Base-by-base conservation (phyloP, 2,113 vertebrate species). In the Garra rufa region DNA sequence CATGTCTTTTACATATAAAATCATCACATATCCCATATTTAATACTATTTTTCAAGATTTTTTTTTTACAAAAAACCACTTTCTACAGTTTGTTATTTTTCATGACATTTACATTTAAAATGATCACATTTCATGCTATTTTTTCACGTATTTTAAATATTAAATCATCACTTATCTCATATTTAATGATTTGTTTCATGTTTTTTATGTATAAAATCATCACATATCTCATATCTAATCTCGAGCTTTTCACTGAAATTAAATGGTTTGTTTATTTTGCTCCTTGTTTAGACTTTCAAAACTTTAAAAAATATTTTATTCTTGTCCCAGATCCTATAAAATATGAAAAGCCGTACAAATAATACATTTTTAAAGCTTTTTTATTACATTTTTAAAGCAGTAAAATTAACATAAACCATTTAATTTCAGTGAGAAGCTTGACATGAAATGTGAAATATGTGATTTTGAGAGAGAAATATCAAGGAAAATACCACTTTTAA, bases 111-210 rank as follows among this genome's bases (percentile, higher is more conserved):
- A 34, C 4, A 34, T 34, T 3, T 4, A 34, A 34, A 34, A 3
- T 34, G 2, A 34, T 34, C 4, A 34, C 34, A 34, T 34, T 34
- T 34, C 34, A 34, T 2, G 2, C 1, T 3, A 34, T 34, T 34
- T 34, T n/a, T 1, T 34, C 34, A 34, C 5, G 34, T 4, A 1
- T 34, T 34, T 1, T 1, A 9, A 1, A 1, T 15, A 0, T 15
- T 15, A 48, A 48, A 48, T 48, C 7, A 48, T 5, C 3, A 50
- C 14, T 17, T 44, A 11, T 44, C 43, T 50, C 48, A 15, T 14
- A 17, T 50, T 50, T 6, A 14, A 17, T 6, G 14, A 3, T 50
- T 1, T 46, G 10, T 44, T 44, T 14, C 44, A 46, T 13, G 44
- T 13, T 11, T 46, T 46, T 46, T 46, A 4, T 14, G 14, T 5